Conservation (phyloP, 2,113 vertebrate genomes). For the Cyphotilapia sp. region DNA sequence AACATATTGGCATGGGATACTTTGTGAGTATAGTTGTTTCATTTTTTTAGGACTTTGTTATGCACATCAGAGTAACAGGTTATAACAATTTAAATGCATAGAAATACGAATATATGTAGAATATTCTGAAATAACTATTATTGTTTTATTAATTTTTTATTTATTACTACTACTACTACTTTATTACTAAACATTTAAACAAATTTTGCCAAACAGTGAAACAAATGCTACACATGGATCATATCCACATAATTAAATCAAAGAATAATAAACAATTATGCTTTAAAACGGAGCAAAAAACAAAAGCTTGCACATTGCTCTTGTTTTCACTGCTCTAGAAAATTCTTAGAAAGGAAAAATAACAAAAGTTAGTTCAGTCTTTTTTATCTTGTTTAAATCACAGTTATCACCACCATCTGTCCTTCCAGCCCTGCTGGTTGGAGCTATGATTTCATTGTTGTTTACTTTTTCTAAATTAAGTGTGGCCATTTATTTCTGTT, state of each 20-base stretch:
- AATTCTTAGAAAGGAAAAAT: background rate
- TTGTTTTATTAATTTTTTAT: background rate
- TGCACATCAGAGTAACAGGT: background rate
- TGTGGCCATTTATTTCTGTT: background rate
- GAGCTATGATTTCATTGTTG: background rate
- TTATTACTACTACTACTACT: background rate
- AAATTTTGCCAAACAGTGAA: background rate
- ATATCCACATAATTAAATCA: background rate
- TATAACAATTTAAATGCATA: background rate
- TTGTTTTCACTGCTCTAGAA: background rate
- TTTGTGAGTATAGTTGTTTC: background rate
- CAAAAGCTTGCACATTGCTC: background rate
- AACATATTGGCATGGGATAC: background rate
- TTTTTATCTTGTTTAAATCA: background rate
- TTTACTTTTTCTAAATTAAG: background rate
- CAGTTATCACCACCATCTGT: background rate
- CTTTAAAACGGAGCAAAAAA: background rate
- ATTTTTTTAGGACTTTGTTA: background rate
- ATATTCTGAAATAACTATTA: background rate
- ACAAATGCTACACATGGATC: background rate
- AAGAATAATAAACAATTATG: background rate
- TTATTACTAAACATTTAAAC: background rate
- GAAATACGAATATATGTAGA: rapidly evolving
- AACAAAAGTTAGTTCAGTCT: background rate
- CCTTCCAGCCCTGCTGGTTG: background rate